A percentile compares a stretch with the other conserved stretches of the same genome.
Evolutionary conservation across 2,888 invertebrate species (phyloP).

Genomic region (Micoletzkya japonica): DNA sequence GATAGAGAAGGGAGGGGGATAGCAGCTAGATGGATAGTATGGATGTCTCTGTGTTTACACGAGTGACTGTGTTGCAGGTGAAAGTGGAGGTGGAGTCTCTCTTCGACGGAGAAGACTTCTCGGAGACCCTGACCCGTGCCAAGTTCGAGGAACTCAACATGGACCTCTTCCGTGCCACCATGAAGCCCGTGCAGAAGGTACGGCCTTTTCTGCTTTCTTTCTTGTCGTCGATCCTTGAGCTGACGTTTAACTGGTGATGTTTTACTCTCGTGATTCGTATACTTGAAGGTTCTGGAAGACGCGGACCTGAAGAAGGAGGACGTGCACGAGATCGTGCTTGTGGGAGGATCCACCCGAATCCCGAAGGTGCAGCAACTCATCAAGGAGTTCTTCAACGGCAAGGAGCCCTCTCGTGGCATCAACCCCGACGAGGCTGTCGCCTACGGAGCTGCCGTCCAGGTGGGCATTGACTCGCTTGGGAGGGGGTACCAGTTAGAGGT

Average conservation of each 20-base stretch:
- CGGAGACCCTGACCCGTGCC: conserved; percentile 93
- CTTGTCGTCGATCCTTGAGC: background rate
- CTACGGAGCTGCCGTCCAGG: conserved; percentile 96
- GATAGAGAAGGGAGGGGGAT: background rate
- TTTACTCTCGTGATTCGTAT: background rate
- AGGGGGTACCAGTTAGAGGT: conserved; percentile 69
- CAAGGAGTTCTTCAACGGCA: conserved; percentile 84
- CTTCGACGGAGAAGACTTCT: conserved; percentile 97
- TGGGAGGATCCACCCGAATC: conserved; percentile 98
- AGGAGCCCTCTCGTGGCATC: conserved; percentile 83
- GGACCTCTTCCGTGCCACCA: conserved; percentile 77
- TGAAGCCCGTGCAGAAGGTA: conserved; percentile 87
- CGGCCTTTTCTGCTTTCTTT: background rate
- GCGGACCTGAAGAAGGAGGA: conserved; percentile 98
- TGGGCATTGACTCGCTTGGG: conserved; percentile 91
- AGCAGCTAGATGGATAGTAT: background rate
- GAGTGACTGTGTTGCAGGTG: conserved; percentile 29
- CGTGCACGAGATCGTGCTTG: conserved; percentile 96
- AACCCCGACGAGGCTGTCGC: conserved; percentile 99
- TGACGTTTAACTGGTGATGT: background rate
- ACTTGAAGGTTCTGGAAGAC: conserved; percentile 80
- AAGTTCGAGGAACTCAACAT: conserved; percentile 74
- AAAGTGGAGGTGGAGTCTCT: conserved; percentile 98
- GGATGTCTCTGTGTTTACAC: background rate
- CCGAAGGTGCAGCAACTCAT: conserved; percentile 82